Percentiles rank a stretch among this genome's conserved stretches.
These are phyloP conservation scores for Thomomys bottae DNA, from an alignment of 2,113 vertebrate species.

Conservation along the genomic window DNA sequence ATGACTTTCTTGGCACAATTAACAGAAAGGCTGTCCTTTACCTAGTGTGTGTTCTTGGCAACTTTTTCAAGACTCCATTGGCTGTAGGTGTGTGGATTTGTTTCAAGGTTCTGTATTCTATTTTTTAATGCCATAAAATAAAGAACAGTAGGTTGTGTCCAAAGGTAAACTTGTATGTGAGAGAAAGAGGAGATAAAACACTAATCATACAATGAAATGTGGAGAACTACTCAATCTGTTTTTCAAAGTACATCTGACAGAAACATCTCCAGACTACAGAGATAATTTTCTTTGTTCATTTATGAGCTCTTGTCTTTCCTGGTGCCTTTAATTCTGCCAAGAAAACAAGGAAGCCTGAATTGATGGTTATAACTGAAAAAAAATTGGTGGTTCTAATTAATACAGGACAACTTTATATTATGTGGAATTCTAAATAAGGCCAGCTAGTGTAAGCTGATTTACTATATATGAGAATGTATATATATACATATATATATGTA, in stretches of 20 bases:
- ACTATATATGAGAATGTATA: not conserved
- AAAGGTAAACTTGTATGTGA: not conserved
- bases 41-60: no score
- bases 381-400: not conserved
- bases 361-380: not conserved
- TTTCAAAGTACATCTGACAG: not conserved
- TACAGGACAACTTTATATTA: not conserved
- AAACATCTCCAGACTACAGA: not conserved
- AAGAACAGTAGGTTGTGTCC: not conserved
- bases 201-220: not conserved
- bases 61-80: no score
- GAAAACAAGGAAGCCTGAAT: not conserved
- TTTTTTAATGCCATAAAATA: not conserved
- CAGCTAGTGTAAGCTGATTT: not conserved
- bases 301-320: slow-evolving; percentile 2
- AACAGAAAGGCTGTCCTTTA: no score
- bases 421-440: not conserved
- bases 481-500: not conserved
- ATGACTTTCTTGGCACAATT: no score
- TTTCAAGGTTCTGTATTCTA: no score
- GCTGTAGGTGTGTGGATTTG: no score
- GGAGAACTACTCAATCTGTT: not conserved
- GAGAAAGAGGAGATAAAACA: not conserved
- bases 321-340: not conserved
- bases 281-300: slow-evolving; percentile 27